Conservation (phyloP, 2,113 vertebrate species). For the Kobus ellipsiprymnus region DNA sequence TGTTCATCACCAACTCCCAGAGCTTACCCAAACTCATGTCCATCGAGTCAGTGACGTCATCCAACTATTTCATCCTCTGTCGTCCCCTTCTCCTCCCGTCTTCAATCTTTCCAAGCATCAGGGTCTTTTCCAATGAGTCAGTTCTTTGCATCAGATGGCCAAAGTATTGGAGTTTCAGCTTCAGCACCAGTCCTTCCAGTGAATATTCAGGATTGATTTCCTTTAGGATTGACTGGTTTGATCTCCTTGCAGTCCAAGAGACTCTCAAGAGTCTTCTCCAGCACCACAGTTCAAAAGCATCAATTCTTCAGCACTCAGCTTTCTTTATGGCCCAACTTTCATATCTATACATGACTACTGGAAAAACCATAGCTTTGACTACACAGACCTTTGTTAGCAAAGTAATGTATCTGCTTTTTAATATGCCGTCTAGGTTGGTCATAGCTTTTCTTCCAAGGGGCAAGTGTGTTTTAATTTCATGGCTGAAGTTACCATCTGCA, state of each 20-base stretch:
- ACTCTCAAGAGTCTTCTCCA: background rate
- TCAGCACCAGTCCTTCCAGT: background rate
- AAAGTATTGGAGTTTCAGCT: background rate
- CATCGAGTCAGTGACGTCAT: background rate
- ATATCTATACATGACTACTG: background rate
- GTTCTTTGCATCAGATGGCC: background rate
- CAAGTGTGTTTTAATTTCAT: background rate
- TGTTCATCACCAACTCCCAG: background rate
- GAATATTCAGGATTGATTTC: background rate
- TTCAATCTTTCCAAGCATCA: background rate
- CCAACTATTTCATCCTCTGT: background rate
- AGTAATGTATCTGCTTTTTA: background rate
- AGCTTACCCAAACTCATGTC: background rate
- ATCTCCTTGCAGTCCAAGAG: background rate
- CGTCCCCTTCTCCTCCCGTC: background rate
- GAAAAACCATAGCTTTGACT: background rate
- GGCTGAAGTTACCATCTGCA: background rate
- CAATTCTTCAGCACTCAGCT: background rate
- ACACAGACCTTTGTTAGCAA: background rate
- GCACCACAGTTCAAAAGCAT: background rate
- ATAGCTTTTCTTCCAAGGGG: background rate
- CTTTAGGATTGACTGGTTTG: background rate
- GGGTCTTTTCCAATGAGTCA: background rate
- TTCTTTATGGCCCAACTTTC: background rate
- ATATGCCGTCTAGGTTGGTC: background rate